Base-by-base conservation (phyloP, 2,888 invertebrate genomes). In the Epinotia brunnichana region DNA sequence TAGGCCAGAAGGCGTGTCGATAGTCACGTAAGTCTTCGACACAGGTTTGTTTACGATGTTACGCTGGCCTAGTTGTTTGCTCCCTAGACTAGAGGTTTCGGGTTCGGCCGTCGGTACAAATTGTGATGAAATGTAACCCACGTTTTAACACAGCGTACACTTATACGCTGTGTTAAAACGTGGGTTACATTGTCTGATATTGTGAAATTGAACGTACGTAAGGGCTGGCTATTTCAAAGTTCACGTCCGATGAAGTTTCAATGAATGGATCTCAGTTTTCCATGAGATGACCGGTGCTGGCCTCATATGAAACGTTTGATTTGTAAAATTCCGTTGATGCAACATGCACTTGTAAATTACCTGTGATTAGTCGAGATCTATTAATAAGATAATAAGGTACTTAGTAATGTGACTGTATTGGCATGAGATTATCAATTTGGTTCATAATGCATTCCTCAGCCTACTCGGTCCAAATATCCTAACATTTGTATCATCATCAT, bases 1-100 rank as follows among this genome's bases (percentile, higher is more conserved):
- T 21, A 54, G 54, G 54, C 15, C 21, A 41, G 35, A 39, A 63
- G 54, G 41, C 54, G 54, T 64, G 64, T 21, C 53, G 39, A 24
- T 64, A 3, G 21, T 29, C 54, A 64, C 54, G 64, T 64, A 63
- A 62, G 24, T 24, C 24, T 24, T 56, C 29, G 9, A 56, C 4
- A 21, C 64, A 21, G 15, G 64, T 39, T 63, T 64, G 64, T 64
- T 64, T 54, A 64, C 64, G 54, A 54, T 15, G 59, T 15, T 10
- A 21, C 48, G 54, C 15, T 54, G 64, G n/a, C 64, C 64, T 54
- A 64, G 64, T 21, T 64, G 39, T 64, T 17, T 56, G 29, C 29
- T 15, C 64, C 62, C 64, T 64, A 64, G 17, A 64, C 35, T 24
- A 35, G 35, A n/a, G 54, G 64, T 21, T 53, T 39, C 35, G 39